These are phyloP conservation scores for Sphyrna mokarran DNA, from an alignment of 2,113 vertebrate species.

Conservation along the genomic window DNA sequence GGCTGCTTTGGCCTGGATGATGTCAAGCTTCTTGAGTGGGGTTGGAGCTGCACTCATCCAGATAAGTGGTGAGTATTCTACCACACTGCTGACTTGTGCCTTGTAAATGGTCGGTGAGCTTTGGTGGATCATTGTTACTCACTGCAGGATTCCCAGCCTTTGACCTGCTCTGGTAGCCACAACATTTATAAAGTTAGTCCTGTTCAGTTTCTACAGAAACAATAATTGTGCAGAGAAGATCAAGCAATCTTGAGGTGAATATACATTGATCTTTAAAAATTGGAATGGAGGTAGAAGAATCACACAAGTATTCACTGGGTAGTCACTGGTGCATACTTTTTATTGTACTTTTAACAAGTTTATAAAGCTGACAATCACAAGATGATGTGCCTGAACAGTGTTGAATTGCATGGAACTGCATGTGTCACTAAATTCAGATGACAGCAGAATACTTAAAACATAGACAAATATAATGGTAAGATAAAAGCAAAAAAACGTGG, in stretches of 20 bases:
- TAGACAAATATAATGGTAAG: neutral
- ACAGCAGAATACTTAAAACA: neutral
- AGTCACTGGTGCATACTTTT: neutral
- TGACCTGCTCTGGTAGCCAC: too few species aligned
- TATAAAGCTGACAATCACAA: neutral
- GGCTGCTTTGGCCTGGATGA: too few species aligned
- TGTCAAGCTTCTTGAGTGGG: too few species aligned
- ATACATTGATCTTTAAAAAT: neutral
- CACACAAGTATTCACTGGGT: neutral
- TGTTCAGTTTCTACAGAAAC: neutral
- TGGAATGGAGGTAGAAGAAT: neutral
- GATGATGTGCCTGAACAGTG: neutral
- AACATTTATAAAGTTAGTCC: too few species aligned
- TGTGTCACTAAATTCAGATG: neutral
- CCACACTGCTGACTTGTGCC: too few species aligned
- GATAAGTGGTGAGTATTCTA: too few species aligned
- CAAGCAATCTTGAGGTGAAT: neutral
- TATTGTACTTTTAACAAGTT: neutral
- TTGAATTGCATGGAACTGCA: neutral
- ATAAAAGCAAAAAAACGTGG: too few species aligned
- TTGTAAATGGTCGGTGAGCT: too few species aligned
- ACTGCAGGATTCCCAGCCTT: too few species aligned
- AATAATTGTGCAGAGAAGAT: neutral
- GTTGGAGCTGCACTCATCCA: too few species aligned
- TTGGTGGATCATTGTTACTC: too few species aligned